Evolutionary conservation across 1,140 invertebrate species (phyloP).

Genomic region (Lepidurus arcticus): DNA sequence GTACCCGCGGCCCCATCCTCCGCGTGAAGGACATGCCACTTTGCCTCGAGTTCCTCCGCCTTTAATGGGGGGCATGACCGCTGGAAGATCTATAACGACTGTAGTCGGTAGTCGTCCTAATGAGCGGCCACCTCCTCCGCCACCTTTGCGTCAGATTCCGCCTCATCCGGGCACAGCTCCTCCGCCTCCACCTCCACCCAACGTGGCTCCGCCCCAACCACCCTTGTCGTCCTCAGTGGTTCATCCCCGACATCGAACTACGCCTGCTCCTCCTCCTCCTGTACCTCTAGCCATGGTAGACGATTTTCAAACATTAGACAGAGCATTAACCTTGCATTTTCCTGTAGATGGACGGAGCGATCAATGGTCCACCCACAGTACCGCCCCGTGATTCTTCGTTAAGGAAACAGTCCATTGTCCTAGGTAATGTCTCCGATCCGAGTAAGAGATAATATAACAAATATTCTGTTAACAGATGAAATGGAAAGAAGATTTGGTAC

Average conservation of each 20-base stretch:
- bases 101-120: not conserved
- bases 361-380: not conserved
- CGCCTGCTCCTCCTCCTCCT: not conserved
- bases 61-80: not conserved
- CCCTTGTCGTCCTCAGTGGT: not conserved
- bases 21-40: not conserved
- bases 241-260: not conserved
- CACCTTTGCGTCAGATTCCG: constrained; percentile 11
- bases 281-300: not conserved
- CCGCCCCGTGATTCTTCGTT: not conserved
- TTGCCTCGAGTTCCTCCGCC: constrained; percentile 11
- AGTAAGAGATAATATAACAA: not conserved
- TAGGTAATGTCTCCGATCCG: not conserved
- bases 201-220: not conserved
- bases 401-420: constrained; percentile 1
- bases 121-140: constrained; percentile 4
- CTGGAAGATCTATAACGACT: not conserved
- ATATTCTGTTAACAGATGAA: not conserved
- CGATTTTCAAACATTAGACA: not conserved
- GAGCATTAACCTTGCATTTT: not conserved
- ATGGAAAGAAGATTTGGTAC: not conserved
- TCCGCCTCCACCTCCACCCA: not conserved
- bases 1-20: not conserved
- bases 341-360: not conserved
- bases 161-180: not conserved